These are phyloP conservation scores for Bos indicus DNA, from an alignment of 2,113 vertebrate genomes.

Conservation along the genomic window DNA sequence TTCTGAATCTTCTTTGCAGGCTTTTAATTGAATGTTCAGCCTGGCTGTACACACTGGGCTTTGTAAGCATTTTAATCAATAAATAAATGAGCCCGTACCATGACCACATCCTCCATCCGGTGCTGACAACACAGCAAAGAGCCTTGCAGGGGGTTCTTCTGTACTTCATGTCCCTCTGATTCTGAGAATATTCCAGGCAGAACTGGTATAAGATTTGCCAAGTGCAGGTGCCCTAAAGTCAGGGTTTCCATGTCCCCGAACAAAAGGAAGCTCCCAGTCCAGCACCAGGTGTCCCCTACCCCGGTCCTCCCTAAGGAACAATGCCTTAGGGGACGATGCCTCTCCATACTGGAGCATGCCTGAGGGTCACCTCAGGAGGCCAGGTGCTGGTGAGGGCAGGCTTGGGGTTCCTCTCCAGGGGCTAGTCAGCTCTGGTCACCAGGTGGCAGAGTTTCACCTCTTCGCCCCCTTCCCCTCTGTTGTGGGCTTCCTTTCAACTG, in stretches of 20 bases:
- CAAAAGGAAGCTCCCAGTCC: not conserved
- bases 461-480: not conserved
- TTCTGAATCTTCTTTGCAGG: constrained; percentile 39
- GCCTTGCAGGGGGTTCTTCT: not conserved
- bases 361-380: not conserved
- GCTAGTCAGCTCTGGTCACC: not conserved
- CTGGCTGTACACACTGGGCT: constrained; percentile 42
- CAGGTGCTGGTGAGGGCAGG: not conserved
- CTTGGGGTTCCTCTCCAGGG: not conserved
- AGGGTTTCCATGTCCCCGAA: not conserved
- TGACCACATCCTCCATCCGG: constrained; percentile 11
- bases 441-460: not conserved
- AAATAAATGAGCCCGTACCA: constrained; percentile 48
- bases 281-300: not conserved
- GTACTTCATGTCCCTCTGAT: not conserved
- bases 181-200: not conserved
- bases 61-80: constrained; percentile 62
- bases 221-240: not conserved
- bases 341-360: not conserved
- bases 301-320: not conserved
- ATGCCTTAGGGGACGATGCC: not conserved
- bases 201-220: not conserved
- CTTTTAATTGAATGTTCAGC: constrained; percentile 62
- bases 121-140: constrained; percentile 33
- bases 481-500: not conserved